A percentile compares a stretch with the other conserved stretches of the same genome.
Evolutionary conservation across 1,140 invertebrate species (phyloP).

Genomic region (Helicorthomorpha holstii): DNA sequence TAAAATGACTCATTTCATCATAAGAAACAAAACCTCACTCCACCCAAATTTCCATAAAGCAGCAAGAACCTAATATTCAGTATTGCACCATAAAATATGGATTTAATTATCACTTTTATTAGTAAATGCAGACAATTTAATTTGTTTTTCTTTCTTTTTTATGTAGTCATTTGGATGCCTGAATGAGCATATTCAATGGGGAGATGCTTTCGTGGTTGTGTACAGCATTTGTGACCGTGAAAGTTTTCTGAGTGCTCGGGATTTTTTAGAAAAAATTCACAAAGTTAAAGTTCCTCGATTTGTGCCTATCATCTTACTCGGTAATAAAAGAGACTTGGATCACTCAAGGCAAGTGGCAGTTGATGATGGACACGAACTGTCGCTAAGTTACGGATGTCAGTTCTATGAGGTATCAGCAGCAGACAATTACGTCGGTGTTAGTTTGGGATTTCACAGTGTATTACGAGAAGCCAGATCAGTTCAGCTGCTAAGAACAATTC

Average conservation of each 20-base stretch:
- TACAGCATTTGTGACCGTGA: constrained; percentile 57
- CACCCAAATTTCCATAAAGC: no score
- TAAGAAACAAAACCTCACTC: no score
- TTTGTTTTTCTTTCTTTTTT: constrained; percentile 4
- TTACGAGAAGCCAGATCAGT: constrained; percentile 45
- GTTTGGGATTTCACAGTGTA: constrained; percentile 57
- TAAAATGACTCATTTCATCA: no score
- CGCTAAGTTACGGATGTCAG: constrained; percentile 55
- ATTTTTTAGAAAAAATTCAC: constrained; percentile 45
- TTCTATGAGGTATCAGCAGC: constrained; percentile 73
- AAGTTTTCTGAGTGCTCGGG: constrained; percentile 55
- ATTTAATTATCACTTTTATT: no score
- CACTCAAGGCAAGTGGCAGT: constrained; percentile 58
- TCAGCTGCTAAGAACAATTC: constrained; percentile 47
- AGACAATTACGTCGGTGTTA: constrained; percentile 56
- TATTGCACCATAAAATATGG: no score
- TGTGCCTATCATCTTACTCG: constrained; percentile 45
- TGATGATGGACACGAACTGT: constrained; percentile 63
- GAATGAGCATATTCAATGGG: constrained; percentile 56
- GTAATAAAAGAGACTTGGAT: constrained; percentile 66
- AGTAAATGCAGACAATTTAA: background rate
- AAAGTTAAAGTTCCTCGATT: constrained; percentile 22
- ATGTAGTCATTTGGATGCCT: background rate
- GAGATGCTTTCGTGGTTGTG: constrained; percentile 63
- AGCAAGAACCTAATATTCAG: no score